Evolutionary conservation across 2,888 invertebrate genomes (phyloP), one percentile per base, ranked within the genome.

Genomic region (Nymphalis urticae): DNA sequence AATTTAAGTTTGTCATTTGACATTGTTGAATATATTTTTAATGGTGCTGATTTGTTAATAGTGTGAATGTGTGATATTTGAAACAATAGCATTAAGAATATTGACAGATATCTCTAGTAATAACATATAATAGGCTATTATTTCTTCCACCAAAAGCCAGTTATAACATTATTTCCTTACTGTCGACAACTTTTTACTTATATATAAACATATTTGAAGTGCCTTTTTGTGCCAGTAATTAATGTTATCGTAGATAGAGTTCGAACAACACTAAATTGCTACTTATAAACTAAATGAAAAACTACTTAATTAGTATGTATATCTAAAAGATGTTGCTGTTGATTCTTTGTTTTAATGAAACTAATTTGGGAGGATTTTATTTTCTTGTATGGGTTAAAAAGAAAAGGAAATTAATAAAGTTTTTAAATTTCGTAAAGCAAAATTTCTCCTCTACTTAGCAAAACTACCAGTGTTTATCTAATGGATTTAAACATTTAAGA

Each of bases 11-110:
- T 24, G n/a, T 24, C 17, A 16, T 58, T 59, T 32, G 48, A 58
- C 21, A 54, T 62, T 61, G 61, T 66, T 32, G 50, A 61, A 54
- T 48, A 54, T 13, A 48, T 54, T 60, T 64, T 21, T 62, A 48
- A 65, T 69, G 72, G 72, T 72, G 72, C 72, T 72, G 60, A 66
- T 69, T 53, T 63, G 59, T 59, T 54, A 66, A 62, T 54, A 17
- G 27, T 48, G 19, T 48, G 48, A 48, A 17, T 21, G 13, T 61
- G 48, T 60, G n/a, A 48, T 48, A 27, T 61, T 16, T n/a, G 61
- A 21, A 24, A 61, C 8, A 17, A 61, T 61, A 61, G 27, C 48
- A 50, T 50, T 24, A 8, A n/a, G 2, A 59, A 32, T 42, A 42
- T 42, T 42, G 42, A 42, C 42, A 42, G 42, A 13, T 42, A 42